Evolutionary conservation across 1,140 invertebrate species (phyloP).

Genomic region (Aphelenchoides besseyi): DNA sequence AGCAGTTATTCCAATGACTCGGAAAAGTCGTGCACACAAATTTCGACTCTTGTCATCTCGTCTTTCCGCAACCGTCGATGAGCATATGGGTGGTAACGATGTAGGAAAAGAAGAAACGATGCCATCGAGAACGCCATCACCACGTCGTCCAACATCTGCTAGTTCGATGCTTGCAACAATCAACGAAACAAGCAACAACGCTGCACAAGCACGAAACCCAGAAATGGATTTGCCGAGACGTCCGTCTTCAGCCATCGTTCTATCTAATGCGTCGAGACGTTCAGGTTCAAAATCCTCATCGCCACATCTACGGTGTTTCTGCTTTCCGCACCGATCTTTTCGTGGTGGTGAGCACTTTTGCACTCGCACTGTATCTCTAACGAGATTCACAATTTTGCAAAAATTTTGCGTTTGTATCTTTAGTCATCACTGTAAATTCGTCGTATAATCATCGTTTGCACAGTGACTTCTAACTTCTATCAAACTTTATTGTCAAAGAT

Average conservation of each 20-base stretch:
- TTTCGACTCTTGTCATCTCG: not conserved
- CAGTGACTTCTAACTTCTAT: not conserved
- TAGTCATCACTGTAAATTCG: not conserved
- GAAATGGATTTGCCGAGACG: not conserved
- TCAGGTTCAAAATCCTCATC: constrained; percentile 8
- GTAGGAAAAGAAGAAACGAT: not conserved
- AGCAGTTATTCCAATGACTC: not conserved
- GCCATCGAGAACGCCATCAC: constrained; percentile 11
- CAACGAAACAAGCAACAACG: constrained; percentile 2
- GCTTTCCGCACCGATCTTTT: constrained; percentile 12
- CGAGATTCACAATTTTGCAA: not conserved
- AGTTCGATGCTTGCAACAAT: constrained; percentile 20
- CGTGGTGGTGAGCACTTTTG: constrained; percentile 16
- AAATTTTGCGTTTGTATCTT: not conserved
- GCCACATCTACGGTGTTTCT: constrained; percentile 7
- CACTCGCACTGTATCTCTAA: no score
- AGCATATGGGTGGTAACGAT: not conserved
- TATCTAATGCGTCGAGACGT: not conserved
- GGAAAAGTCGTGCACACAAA: not conserved
- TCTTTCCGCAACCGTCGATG: constrained; percentile 8
- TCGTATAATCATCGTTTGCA: not conserved
- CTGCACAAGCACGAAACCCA: not conserved
- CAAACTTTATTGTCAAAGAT: not conserved
- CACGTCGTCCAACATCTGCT: constrained; percentile 9
- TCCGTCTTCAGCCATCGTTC: not conserved